phyloP scores from a whole-genome alignment of 2,113 vertebrate genomes.

The Lepisosteus osseus region DNA sequence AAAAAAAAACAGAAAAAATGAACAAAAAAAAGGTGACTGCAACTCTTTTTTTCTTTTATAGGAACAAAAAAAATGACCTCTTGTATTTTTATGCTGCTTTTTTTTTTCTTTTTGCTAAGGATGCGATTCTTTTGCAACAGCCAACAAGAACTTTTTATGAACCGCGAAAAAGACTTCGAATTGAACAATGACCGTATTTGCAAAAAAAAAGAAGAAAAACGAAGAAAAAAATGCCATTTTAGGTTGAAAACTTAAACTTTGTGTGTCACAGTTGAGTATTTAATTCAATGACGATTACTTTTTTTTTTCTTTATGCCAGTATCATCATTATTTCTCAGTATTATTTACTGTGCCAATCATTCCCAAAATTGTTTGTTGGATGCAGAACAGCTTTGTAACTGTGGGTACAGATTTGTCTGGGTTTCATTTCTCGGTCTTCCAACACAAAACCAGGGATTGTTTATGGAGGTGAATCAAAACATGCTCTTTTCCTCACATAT shows the following conservation, averaged over 20 bases:
- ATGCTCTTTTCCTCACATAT: too few relatives aligned
- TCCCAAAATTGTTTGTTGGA: constrained; percentile 44
- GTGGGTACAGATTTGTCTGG: constrained; percentile 43
- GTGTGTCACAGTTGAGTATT: constrained; percentile 61
- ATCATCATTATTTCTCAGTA: constrained; percentile 53
- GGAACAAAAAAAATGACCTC: constrained; percentile 74
- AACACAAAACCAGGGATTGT: too few relatives aligned
- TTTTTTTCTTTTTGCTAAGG: constrained; percentile 68
- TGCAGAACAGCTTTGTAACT: constrained; percentile 66
- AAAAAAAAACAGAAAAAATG: constrained; percentile 55
- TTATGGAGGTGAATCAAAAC: too few relatives aligned
- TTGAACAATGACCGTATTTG: constrained; percentile 76
- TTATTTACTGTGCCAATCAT: constrained; percentile 70
- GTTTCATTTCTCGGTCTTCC: too few relatives aligned
- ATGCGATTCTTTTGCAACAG: constrained; percentile 81
- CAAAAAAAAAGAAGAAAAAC: constrained; percentile 50
- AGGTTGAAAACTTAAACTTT: constrained; percentile 59
- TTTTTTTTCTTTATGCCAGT: constrained; percentile 55
- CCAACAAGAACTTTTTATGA: constrained; percentile 78
- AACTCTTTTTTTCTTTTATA: constrained; percentile 71
- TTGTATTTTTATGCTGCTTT: constrained; percentile 85
- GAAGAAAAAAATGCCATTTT: constrained; percentile 60
- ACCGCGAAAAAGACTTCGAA: constrained; percentile 45
- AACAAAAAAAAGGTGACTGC: constrained; percentile 54
- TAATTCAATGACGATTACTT: constrained; percentile 71